These are phyloP conservation scores for Parapsyche elsis DNA, from an alignment of 1,140 invertebrate species.

Conservation along the genomic window DNA sequence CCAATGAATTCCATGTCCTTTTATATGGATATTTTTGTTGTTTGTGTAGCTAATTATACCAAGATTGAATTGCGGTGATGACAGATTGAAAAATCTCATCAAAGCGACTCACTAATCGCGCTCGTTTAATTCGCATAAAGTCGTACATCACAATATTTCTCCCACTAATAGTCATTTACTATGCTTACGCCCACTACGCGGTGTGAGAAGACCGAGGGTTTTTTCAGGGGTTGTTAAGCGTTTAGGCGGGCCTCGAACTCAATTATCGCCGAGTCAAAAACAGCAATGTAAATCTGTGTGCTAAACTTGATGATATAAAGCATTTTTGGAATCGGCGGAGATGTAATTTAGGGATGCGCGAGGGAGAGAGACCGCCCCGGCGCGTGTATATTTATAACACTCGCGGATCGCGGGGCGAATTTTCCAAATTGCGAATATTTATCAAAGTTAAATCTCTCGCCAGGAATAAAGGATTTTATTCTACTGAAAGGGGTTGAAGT, in stretches of 20 bases:
- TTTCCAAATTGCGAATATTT: conserved; percentile 36
- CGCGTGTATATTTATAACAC: background rate
- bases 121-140: too few relatives aligned
- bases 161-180: too few relatives aligned
- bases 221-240: too few relatives aligned
- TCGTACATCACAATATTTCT: too few relatives aligned
- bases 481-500: background rate
- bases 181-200: too few relatives aligned
- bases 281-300: conserved; percentile 18
- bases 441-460: conserved; percentile 9
- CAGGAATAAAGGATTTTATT: background rate
- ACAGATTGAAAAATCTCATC: too few relatives aligned
- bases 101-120: too few relatives aligned
- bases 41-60: too few relatives aligned
- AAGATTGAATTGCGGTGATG: too few relatives aligned
- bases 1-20: too few relatives aligned
- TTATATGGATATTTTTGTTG: too few relatives aligned
- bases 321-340: conserved; percentile 18
- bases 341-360: conserved; percentile 27
- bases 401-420: background rate
- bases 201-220: too few relatives aligned
- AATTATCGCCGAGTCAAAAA: conserved; percentile 32
- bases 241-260: background rate
- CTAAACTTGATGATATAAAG: background rate
- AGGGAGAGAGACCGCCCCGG: background rate